Percentiles rank a stretch among this genome's conserved stretches.
phyloP scores from a whole-genome alignment of 2,113 vertebrate species.

The Syngnathus scovelli region DNA sequence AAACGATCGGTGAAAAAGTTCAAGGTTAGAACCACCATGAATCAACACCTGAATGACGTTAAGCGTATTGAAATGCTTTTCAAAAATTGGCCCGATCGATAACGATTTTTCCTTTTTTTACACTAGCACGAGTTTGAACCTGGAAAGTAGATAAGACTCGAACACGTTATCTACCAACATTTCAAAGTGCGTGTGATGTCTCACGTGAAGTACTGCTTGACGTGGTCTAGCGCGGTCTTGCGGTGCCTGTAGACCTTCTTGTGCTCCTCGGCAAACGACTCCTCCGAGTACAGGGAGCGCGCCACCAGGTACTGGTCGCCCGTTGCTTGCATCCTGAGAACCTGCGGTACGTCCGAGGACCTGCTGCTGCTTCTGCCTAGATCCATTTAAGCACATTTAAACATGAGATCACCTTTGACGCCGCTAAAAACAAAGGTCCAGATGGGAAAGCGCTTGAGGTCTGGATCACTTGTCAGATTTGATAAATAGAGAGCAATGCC shows the following conservation, averaged over 20 bases:
- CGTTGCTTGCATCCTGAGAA: conserved; percentile 64
- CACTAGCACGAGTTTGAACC: too few species aligned
- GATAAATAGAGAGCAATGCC: neutral
- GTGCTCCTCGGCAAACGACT: conserved; percentile 75
- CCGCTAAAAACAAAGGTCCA: conserved; percentile 50
- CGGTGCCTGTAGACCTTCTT: conserved; percentile 75
- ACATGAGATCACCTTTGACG: conserved; percentile 42
- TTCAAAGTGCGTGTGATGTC: conserved; percentile 21
- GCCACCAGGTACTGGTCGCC: conserved; percentile 79
- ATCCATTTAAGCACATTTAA: conserved; percentile 42
- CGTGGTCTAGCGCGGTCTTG: conserved; percentile 77
- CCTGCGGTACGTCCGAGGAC: conserved; percentile 17
- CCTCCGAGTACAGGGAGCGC: conserved; percentile 83
- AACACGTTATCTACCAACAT: neutral
- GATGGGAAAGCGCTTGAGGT: conserved; percentile 1
- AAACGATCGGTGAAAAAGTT: neutral
- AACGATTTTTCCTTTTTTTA: too few species aligned
- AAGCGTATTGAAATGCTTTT: too few species aligned
- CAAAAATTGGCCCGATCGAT: too few species aligned
- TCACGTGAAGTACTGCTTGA: conserved; percentile 81
- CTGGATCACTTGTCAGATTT: conserved; percentile 10
- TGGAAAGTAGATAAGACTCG: too few species aligned
- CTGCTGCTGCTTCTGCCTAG: conserved; percentile 25
- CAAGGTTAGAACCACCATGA: too few species aligned
- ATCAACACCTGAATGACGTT: too few species aligned